These are phyloP conservation scores for Aurelia coerulea DNA, from an alignment of 30 jellyfish, hydroid and myxozoan species.

Conservation along the genomic window DNA sequence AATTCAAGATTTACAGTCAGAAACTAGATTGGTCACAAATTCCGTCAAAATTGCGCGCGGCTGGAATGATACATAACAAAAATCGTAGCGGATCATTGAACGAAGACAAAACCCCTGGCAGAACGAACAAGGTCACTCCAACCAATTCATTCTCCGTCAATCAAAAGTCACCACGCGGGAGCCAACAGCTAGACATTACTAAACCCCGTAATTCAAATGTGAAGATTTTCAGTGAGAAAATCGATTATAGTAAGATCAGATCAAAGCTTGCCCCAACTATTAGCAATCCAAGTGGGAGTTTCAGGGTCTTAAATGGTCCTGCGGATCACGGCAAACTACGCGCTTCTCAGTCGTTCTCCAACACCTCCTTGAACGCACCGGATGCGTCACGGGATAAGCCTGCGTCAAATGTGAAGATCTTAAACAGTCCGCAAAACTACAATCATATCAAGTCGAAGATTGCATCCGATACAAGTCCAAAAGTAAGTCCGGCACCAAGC, in stretches of 20 bases:
- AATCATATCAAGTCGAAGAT: slow-evolving; percentile 47
- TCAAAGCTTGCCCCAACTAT: slow-evolving; percentile 14
- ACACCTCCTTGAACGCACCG: not conserved
- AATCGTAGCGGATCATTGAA: not conserved
- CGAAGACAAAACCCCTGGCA: slow-evolving; percentile 11
- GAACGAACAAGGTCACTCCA: slow-evolving; percentile 52
- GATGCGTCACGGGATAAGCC: slow-evolving; percentile 38
- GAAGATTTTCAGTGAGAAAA: slow-evolving; percentile 45
- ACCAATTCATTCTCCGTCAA: not conserved
- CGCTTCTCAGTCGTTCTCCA: too few species aligned
- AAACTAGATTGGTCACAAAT: slow-evolving; percentile 90
- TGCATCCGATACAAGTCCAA: too few species aligned
- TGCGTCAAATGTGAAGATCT: slow-evolving; percentile 33
- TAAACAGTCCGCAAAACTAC: slow-evolving; percentile 53
- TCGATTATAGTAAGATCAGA: slow-evolving; percentile 33
- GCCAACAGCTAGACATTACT: not conserved
- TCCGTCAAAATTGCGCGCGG: slow-evolving; percentile 63
- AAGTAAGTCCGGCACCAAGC: too few species aligned
- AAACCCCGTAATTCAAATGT: slow-evolving; percentile 26
- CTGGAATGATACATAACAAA: slow-evolving; percentile 47
- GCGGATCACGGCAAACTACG: not conserved
- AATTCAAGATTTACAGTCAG: slow-evolving; percentile 44
- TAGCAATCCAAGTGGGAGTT: slow-evolving; percentile 4
- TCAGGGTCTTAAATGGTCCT: slow-evolving; percentile 29
- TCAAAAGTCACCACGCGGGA: too few species aligned